Base-by-base conservation (phyloP, 2,888 invertebrate genomes). In the Stomorhina lunata region DNA sequence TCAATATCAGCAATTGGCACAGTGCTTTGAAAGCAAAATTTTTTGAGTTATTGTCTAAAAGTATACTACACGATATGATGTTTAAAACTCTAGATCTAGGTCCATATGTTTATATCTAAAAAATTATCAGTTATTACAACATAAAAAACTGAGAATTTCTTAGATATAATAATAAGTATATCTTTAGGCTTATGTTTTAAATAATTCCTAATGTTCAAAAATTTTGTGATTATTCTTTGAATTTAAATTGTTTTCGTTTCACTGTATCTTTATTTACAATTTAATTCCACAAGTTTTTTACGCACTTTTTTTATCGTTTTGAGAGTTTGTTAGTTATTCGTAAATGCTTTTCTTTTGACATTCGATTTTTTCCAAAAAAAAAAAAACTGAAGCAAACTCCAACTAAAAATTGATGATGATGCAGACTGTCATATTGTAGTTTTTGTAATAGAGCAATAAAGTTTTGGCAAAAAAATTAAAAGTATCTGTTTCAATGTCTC, bases 321-420 rank as follows among this genome's bases (percentile, higher is more conserved):
- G 25, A 17, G 12, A 15, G 37, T 65, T 7, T 66, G 75, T 15
- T 50, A 27, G 9, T 22, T 50, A 17, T 22, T 10, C 2, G 6
- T 40, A 27, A 37, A 48, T 66, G n/a, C 57, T 7, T 59, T 66
- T 68, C 9, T 45, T 57, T 27, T 68, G 66, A 37, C 4, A 40
- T 40, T 29, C 37, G 40, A 22, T 59, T 68, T 25, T 48, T 7
- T 4, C 2, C 0, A 55, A 55, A 55, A 48, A 59, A 59, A 17
- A 37, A 59, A 34, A 76, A 76, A 5, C 57, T 32, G 17, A 66
- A 59, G 29, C 7, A 71, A 82, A 75, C 66, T 69, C n/a, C 61
- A 79, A 71, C 71, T 75, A 72, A 84, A 87, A 85, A 86, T 86
- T 88, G 84, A 85, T 87, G 86, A 86, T 85, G 84, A 84, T 84